Evolutionary conservation across 2,888 invertebrate species (phyloP), one percentile per base, ranked within the genome.

Genomic region (Scaptomyza cyrtandrae): DNA sequence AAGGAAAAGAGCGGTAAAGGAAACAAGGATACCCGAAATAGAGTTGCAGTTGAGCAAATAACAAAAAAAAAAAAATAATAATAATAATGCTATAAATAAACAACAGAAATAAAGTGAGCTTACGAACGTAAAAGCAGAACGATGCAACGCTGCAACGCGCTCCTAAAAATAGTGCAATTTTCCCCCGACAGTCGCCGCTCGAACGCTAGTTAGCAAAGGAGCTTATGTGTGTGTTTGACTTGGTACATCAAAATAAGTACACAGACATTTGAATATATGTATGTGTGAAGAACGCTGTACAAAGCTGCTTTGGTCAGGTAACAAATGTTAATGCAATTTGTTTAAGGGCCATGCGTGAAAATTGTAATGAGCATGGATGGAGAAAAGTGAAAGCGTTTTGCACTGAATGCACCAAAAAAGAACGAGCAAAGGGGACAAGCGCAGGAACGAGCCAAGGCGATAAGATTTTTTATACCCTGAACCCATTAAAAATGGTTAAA

Each of bases 321-420:
- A 84, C 73, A 80, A 86, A 86, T 84, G 76, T 74, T 76, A 74
- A 67, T 69, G 85, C 78, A 84, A 84, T 86, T 83, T 86, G 71
- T 86, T 86, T 71, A 71, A 62, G 62, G 58, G 68, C 56, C 59
- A 66, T 45, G 39, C 70, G 29, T 6, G 29, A 29, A 29, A 29
- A 29, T 29, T 6, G 29, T 29, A 29, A 29, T 29, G 5, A 4
- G 5, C 5, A 13, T 43, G 57, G 54, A 52, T 10, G 39, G 27
- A 43, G 62, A 65, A 63, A 53, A 76, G 39, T n/a, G 62, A 65
- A 63, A 53, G 72, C 63, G 65, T 64, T 68, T 68, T 62, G 50
- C 62, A 44, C 65, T 62, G 60, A 70, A 67, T 56, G 57, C 66
- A 61, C 33, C 58, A 61, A 70, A 78, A 53, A 69, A 57, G 37